These are phyloP conservation scores for Eupristina koningsbergeri DNA, from an alignment of 1,140 invertebrate genomes.

Conservation along the genomic window DNA sequence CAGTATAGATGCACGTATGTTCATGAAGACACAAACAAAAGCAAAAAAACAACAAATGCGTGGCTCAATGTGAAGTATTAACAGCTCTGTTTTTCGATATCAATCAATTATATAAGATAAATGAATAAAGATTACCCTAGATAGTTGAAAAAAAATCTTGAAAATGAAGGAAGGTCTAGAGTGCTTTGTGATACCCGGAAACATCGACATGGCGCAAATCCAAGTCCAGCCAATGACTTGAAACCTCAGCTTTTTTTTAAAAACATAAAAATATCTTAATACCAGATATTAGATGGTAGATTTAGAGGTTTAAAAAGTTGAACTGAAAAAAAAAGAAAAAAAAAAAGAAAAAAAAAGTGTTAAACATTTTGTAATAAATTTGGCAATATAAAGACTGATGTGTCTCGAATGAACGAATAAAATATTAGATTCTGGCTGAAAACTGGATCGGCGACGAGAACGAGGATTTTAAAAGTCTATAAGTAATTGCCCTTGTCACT, in stretches of 20 bases:
- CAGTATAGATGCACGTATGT: neutral
- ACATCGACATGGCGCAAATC: neutral
- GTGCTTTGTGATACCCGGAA: neutral
- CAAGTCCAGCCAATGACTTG: neutral
- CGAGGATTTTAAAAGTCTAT: neutral
- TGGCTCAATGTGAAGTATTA: neutral
- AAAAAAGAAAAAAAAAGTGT: too few species aligned
- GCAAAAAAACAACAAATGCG: neutral
- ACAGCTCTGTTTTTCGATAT: neutral
- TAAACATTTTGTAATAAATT: neutral
- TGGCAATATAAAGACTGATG: neutral
- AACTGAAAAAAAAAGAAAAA: too few species aligned
- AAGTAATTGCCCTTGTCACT: neutral
- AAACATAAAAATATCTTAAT: neutral
- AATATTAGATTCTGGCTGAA: neutral
- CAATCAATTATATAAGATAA: neutral
- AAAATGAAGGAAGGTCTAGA: neutral
- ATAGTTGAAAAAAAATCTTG: neutral
- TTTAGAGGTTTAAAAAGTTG: too few species aligned
- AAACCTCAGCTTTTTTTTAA: neutral
- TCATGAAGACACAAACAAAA: neutral
- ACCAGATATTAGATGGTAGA: too few species aligned
- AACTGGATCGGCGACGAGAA: neutral
- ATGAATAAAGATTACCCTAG: neutral
- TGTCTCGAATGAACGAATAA: neutral